These are phyloP conservation scores for Brachyrhaphis roseni DNA, from an alignment of 2,797 vertebrate genomes.

Conservation along the genomic window DNA sequence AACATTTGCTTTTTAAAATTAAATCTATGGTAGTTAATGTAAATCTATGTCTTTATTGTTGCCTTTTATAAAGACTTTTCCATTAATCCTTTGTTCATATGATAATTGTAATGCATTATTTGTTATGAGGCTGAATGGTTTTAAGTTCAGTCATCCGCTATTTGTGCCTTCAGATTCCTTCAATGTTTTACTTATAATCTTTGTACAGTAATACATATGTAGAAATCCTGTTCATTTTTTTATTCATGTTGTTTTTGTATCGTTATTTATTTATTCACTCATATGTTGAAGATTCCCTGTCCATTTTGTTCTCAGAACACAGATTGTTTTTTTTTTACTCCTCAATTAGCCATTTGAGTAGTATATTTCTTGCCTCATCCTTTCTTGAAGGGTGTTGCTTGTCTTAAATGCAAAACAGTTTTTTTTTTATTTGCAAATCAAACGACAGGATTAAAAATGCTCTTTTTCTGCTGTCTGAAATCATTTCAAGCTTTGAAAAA, in stretches of 20 bases:
- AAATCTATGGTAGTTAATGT: neutral
- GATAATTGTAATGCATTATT: neutral
- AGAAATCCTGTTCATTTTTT: neutral
- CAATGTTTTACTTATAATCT: neutral
- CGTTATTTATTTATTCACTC: neutral
- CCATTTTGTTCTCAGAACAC: neutral
- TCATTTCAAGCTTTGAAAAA: neutral
- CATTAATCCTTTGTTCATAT: neutral
- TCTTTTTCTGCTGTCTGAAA: neutral
- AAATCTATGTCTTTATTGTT: neutral
- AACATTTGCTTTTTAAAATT: neutral
- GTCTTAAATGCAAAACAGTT: neutral
- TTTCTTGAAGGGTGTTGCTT: neutral
- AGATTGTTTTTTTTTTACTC: no score
- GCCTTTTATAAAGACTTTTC: neutral
- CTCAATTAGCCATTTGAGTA: neutral
- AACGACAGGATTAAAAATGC: neutral
- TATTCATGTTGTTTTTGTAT: neutral
- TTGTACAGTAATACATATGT: neutral
- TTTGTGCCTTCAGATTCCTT: neutral
- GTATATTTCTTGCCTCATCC: neutral
- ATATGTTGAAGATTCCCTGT: neutral
- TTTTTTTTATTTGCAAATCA: neutral
- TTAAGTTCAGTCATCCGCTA: neutral
- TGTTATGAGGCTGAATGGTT: neutral